Evolutionary conservation across 1,140 invertebrate species (phyloP).

Genomic region (Rhopalosiphum padi): DNA sequence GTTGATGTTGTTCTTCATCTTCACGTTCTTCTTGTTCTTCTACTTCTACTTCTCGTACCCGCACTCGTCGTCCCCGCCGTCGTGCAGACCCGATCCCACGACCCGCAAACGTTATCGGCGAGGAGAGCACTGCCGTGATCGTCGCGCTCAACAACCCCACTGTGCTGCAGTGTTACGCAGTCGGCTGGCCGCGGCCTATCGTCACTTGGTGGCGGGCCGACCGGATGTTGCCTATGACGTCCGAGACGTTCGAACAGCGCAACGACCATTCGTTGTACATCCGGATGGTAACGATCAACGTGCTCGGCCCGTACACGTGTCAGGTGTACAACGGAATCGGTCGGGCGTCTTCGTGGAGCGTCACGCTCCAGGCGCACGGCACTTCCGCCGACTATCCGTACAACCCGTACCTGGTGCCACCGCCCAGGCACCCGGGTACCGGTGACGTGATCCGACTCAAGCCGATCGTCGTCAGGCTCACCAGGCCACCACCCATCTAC

Average conservation of each 20-base stretch:
- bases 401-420: constrained; percentile 63
- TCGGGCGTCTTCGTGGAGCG: constrained; percentile 76
- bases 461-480: constrained; percentile 23
- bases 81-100: constrained; percentile 61
- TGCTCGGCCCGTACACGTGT: constrained; percentile 84
- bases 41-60: not conserved
- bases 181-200: constrained; percentile 79
- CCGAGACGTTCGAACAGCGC: constrained; percentile 75
- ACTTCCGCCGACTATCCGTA: constrained; percentile 68
- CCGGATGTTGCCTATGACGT: constrained; percentile 73
- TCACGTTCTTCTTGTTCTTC: not conserved
- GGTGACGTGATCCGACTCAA: constrained; percentile 58
- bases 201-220: constrained; percentile 89
- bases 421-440: constrained; percentile 61
- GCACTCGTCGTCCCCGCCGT: not conserved
- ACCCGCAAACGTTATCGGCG: constrained; percentile 67
- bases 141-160: constrained; percentile 76
- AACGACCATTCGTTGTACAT: constrained; percentile 79
- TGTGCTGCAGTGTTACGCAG: constrained; percentile 79
- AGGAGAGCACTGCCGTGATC: constrained; percentile 69
- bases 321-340: constrained; percentile 85
- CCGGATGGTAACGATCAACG: constrained; percentile 72
- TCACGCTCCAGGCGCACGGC: constrained; percentile 74
- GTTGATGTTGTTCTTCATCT: not conserved
- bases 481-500: constrained; percentile 60